Evolutionary conservation across 1,140 invertebrate genomes (phyloP).

Genomic region (Teleopsis dalmanni): DNA sequence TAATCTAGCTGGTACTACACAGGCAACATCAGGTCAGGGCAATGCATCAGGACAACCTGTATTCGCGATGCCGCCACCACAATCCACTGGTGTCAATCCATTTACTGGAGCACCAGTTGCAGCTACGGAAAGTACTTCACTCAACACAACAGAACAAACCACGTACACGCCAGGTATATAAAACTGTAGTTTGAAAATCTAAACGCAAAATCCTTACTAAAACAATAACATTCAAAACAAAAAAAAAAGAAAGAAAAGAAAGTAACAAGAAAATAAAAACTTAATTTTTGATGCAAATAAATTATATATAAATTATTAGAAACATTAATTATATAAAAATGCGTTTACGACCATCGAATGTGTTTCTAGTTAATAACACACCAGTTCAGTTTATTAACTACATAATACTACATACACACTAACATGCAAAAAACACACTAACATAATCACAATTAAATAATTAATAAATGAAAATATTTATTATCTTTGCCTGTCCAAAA

Average conservation of each 20-base stretch:
- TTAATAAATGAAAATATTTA: neutral
- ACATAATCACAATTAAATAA: neutral
- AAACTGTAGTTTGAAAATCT: conserved; percentile 11
- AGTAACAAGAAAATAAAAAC: conserved; percentile 6
- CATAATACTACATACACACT: neutral
- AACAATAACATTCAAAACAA: neutral
- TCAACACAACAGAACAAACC: conserved; percentile 49
- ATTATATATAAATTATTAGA: conserved; percentile 3
- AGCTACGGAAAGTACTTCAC: conserved; percentile 46
- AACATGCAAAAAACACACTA: neutral
- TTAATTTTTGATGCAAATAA: conserved; percentile 1
- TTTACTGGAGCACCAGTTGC: conserved; percentile 39
- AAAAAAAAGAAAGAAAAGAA: conserved; percentile 3
- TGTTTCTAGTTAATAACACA: too few relatives aligned
- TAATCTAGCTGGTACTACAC: conserved; percentile 38
- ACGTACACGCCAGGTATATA: conserved; percentile 51
- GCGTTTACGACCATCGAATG: neutral
- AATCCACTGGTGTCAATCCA: conserved; percentile 39
- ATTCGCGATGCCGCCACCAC: conserved; percentile 47
- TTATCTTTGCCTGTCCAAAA: neutral
- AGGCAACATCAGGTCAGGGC: conserved; percentile 43
- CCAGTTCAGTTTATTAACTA: neutral
- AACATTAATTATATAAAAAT: neutral
- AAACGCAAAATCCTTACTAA: neutral
- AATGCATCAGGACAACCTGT: conserved; percentile 31